Conservation (phyloP, 2,797 vertebrate species). For the Chelon labrosus region DNA sequence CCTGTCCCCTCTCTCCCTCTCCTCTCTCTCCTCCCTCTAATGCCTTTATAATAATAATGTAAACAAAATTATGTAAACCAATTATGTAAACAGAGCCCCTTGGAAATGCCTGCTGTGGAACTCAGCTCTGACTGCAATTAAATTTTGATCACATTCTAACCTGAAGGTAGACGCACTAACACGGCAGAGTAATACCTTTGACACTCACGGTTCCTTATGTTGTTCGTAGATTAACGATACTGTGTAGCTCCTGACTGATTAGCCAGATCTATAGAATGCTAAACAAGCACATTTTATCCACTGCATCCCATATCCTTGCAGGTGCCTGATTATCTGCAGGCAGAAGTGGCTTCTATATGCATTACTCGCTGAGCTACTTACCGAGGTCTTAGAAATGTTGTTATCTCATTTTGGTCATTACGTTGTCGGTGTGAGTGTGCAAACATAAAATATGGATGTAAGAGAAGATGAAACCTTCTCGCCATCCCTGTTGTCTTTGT, state of each 20-base stretch:
- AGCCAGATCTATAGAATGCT: background rate
- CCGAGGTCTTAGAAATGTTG: background rate
- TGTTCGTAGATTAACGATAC: constrained; percentile 4
- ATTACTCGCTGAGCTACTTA: background rate
- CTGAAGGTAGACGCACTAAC: constrained; percentile 25
- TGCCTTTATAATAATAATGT: constrained; percentile 51
- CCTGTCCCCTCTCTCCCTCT: background rate
- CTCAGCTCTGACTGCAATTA: constrained; percentile 42
- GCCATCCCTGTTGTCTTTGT: too few species aligned
- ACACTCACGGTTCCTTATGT: constrained; percentile 5
- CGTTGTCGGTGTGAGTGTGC: too few species aligned
- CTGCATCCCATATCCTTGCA: background rate
- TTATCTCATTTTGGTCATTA: too few species aligned
- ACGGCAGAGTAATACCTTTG: constrained; percentile 1
- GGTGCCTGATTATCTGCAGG: background rate
- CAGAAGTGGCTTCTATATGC: background rate
- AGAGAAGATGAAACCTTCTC: too few species aligned
- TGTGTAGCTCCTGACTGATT: background rate
- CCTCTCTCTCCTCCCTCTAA: constrained; percentile 3
- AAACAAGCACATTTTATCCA: background rate
- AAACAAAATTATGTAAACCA: constrained; percentile 61
- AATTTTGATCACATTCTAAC: constrained; percentile 37
- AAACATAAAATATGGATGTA: too few species aligned
- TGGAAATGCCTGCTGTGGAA: constrained; percentile 42
- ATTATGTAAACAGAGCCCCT: constrained; percentile 46